These are phyloP conservation scores for Andricus curvator DNA, from an alignment of 2,888 invertebrate genomes.

Conservation along the genomic window DNA sequence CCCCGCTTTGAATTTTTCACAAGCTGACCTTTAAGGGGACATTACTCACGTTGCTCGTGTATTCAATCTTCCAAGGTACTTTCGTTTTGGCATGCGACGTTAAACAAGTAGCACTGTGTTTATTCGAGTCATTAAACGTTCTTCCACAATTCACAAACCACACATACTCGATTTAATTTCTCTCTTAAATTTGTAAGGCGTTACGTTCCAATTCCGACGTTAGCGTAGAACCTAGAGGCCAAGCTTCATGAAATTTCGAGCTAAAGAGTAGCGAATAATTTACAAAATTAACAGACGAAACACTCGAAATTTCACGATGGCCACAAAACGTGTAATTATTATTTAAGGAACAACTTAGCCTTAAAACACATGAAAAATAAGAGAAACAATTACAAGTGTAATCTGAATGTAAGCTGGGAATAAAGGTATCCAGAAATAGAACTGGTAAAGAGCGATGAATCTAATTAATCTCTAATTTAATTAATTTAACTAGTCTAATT, in stretches of 20 bases:
- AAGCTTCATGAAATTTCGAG: conserved; percentile 12
- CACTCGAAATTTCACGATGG: conserved; percentile 18
- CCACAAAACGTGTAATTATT: conserved; percentile 25
- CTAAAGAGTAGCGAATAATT: not conserved
- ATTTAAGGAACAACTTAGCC: conserved; percentile 33
- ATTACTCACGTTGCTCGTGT: not conserved
- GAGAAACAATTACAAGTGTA: conserved; percentile 30
- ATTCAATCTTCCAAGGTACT: not conserved
- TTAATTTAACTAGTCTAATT: conserved; percentile 10
- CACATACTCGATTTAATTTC: not conserved
- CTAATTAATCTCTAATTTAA: not conserved
- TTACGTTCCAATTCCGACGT: conserved; percentile 32
- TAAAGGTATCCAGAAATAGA: not conserved
- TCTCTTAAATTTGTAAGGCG: conserved; percentile 10
- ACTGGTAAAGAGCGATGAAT: not conserved
- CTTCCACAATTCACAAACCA: not conserved
- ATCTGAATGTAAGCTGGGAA: conserved; percentile 18
- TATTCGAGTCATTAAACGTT: not conserved
- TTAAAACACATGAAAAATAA: conserved; percentile 27
- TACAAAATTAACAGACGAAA: not conserved
- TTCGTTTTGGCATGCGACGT: not conserved
- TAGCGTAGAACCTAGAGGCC: not conserved
- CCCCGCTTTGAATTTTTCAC: not conserved
- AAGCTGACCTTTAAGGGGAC: not conserved
- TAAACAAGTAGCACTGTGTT: not conserved